Evolutionary conservation across 2,888 invertebrate species (phyloP).

Genomic region (Ectropis crepuscularia): DNA sequence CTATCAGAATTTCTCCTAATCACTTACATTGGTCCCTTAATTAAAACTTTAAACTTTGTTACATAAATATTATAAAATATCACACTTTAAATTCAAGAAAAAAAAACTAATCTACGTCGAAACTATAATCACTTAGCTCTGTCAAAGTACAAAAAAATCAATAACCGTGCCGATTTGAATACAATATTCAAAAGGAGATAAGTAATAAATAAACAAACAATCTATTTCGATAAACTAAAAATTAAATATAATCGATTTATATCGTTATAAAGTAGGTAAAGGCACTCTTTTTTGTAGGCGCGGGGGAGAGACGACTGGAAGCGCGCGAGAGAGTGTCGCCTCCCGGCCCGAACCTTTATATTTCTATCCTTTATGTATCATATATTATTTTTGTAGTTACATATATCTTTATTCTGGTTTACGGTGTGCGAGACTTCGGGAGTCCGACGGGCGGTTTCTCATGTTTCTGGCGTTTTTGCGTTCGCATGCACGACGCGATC

Average conservation of each 20-base stretch:
- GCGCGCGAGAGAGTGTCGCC: constrained; percentile 59
- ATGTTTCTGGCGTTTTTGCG: constrained; percentile 65
- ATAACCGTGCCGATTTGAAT: constrained; percentile 83
- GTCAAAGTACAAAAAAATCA: constrained; percentile 82
- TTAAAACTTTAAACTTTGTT: constrained; percentile 83
- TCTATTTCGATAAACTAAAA: constrained; percentile 82
- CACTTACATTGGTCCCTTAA: constrained; percentile 84
- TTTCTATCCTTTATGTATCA: constrained; percentile 41
- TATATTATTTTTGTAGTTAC: constrained; percentile 63
- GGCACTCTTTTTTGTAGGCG: constrained; percentile 71
- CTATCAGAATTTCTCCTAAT: constrained; percentile 83
- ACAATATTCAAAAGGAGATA: constrained; percentile 77
- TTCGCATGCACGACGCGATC: constrained; percentile 64
- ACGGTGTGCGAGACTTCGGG: constrained; percentile 65
- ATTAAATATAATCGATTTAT: constrained; percentile 82
- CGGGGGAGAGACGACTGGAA: constrained; percentile 60
- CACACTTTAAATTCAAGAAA: constrained; percentile 83
- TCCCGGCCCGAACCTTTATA: constrained; percentile 43
- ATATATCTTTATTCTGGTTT: constrained; percentile 64
- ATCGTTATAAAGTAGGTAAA: constrained; percentile 74
- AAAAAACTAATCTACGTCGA: constrained; percentile 80
- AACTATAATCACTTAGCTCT: constrained; percentile 78
- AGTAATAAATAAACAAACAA: constrained; percentile 81
- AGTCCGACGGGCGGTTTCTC: constrained; percentile 68
- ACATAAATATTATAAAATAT: constrained; percentile 85